Evolutionary conservation across 2,113 vertebrate genomes (phyloP), one percentile per base, ranked within the genome.

Genomic region (Cavia aperea): DNA sequence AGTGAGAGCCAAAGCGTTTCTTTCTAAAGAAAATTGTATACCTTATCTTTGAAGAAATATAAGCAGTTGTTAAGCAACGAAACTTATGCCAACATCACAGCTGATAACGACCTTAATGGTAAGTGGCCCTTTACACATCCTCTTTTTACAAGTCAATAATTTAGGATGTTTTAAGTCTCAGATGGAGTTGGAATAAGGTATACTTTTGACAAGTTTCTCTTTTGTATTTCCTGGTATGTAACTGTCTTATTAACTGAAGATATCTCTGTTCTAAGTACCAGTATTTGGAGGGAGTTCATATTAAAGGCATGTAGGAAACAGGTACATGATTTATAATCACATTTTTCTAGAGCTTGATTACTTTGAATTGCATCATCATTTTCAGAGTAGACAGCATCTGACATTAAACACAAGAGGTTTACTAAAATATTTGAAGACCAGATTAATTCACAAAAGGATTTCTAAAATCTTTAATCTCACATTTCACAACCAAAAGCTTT

Each of bases 331-430:
- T 68, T 78, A 18, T 10, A 46, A 39, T 68, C 11, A 18, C 24
- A 70, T 39, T 79, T 81, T 92, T 85, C n/a, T 51, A 68, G 77
- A 94, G 46, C 77, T 14, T 16, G 7, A 63, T 39, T 56, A 26
- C 29, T 10, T 88, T 73, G 75, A 79, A 81, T 83, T 78, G 75
- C n/a, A 81, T 63, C 36, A 81, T 29, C 26, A 65, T n/a, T 90
- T 90, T 66, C 75, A 78, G 39, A 56, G n/a, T 68, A 54, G 11
- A 72, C 89, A 54, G 18, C 43, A 81, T 83, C 26, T 87, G 81
- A 60, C 54, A 58, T 36, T 79, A 65, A 85, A 90, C 8, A 86
- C 8, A 86, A 86, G 33, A 90, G 24, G 63, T 95, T 93, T 88
- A 39, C 33, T 58, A 70, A 93, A 66, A 82, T 29, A 89, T 54